Conservation (phyloP, 2,797 vertebrate genomes). For the Aldrovandia affinis region DNA sequence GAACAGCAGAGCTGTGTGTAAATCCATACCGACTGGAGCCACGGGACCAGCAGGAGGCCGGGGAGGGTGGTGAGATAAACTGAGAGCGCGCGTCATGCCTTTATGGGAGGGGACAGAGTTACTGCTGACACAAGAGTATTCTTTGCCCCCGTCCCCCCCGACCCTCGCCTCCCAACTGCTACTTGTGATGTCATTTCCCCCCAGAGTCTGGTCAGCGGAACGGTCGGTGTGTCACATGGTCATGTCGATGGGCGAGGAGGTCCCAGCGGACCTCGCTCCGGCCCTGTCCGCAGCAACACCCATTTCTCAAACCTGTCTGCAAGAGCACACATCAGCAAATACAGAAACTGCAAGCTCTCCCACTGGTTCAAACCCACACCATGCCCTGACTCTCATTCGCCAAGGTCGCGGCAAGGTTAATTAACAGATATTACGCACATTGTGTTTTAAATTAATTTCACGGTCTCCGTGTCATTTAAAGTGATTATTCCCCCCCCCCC, state of each 20-base stretch:
- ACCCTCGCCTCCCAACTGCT: neutral
- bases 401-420: conserved; percentile 35
- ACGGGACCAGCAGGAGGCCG: neutral
- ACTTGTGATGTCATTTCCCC: conserved; percentile 28
- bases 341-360: neutral
- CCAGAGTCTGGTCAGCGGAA: neutral
- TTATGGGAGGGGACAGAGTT: neutral
- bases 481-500: neutral
- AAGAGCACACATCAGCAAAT: conserved; percentile 48
- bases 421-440: conserved; percentile 14
- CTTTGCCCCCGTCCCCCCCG: no score
- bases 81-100: neutral
- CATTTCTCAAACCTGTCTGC: conserved; percentile 56
- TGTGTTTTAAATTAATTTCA: conserved; percentile 23
- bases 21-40: neutral
- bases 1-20: neutral
- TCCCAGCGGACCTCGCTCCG: neutral
- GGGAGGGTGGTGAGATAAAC: neutral
- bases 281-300: neutral
- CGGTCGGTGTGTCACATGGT: neutral
- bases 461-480: neutral
- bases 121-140: conserved; percentile 8
- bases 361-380: neutral
- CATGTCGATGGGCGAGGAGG: neutral
- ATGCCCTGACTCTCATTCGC: neutral